A percentile compares a stretch with the other conserved stretches of the same genome.
phyloP scores from a whole-genome alignment of 2,888 invertebrate genomes.

The Heliconius ethilla region DNA sequence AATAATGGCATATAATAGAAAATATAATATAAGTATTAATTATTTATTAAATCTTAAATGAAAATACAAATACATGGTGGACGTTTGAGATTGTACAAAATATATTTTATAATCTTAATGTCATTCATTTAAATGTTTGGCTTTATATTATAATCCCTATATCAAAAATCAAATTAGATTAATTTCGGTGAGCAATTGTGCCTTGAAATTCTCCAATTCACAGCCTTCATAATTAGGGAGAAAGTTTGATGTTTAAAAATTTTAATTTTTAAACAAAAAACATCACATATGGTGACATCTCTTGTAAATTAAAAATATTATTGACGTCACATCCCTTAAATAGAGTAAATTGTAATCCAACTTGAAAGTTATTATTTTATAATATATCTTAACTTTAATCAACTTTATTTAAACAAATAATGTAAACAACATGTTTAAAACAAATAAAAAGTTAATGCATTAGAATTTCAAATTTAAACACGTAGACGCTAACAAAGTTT shows the following conservation, averaged over 20 bases:
- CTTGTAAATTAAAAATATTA: no score
- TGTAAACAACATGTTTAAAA: neutral
- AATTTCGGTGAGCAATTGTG: neutral
- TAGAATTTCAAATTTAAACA: neutral
- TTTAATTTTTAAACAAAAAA: no score
- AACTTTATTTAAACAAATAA: neutral
- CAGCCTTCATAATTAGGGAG: no score
- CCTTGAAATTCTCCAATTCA: no score
- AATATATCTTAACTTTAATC: no score
- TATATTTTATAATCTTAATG: neutral
- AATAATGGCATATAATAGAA: neutral
- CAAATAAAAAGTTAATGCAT: neutral
- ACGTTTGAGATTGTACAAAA: neutral
- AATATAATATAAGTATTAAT: neutral
- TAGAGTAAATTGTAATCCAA: no score
- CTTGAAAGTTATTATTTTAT: no score
- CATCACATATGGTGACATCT: no score
- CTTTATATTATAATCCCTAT: neutral
- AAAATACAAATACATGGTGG: neutral
- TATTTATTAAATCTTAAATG: no score
- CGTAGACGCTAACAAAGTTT: neutral
- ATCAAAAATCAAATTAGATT: neutral
- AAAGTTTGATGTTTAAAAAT: no score
- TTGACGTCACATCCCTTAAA: no score
- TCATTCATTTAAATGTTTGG: neutral